Conservation (phyloP, 2,888 invertebrate genomes). For the Euclidia mi region DNA sequence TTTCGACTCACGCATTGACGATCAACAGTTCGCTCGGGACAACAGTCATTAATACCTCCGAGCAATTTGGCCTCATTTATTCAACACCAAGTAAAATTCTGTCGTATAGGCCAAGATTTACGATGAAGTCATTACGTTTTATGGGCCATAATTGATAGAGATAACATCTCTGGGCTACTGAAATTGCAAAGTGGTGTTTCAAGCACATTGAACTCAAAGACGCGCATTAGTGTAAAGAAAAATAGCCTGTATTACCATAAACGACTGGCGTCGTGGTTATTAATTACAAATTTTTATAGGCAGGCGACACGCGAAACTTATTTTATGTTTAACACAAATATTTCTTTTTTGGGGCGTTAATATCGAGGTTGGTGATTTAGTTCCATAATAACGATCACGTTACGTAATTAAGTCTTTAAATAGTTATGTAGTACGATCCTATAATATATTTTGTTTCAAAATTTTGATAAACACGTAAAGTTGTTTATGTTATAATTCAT, state of each 20-base stretch:
- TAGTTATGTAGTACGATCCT: slow-evolving; percentile 29
- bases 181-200: slow-evolving; percentile 86
- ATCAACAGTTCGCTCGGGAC: slow-evolving; percentile 57
- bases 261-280: slow-evolving; percentile 83
- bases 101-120: slow-evolving; percentile 88
- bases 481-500: slow-evolving; percentile 18
- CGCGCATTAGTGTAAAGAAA: slow-evolving; percentile 84
- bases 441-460: slow-evolving; percentile 14
- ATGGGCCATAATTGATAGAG: slow-evolving; percentile 89
- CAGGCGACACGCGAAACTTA: slow-evolving; percentile 73
- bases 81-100: slow-evolving; percentile 85
- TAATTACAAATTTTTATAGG: slow-evolving; percentile 85
- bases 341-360: slow-evolving; percentile 62
- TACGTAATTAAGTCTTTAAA: slow-evolving; percentile 55
- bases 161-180: slow-evolving; percentile 84
- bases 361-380: slow-evolving; percentile 55
- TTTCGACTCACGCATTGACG: slow-evolving; percentile 45
- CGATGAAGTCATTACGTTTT: slow-evolving; percentile 89
- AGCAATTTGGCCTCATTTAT: slow-evolving; percentile 85
- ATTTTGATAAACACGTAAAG: slow-evolving; percentile 18
- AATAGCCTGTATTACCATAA: slow-evolving; percentile 82
- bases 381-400: slow-evolving; percentile 48
- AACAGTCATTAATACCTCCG: slow-evolving; percentile 75
- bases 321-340: slow-evolving; percentile 72
- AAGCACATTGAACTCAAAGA: slow-evolving; percentile 81